Evolutionary conservation across 2,888 invertebrate genomes (phyloP).

Genomic region (Muscina levida): DNA sequence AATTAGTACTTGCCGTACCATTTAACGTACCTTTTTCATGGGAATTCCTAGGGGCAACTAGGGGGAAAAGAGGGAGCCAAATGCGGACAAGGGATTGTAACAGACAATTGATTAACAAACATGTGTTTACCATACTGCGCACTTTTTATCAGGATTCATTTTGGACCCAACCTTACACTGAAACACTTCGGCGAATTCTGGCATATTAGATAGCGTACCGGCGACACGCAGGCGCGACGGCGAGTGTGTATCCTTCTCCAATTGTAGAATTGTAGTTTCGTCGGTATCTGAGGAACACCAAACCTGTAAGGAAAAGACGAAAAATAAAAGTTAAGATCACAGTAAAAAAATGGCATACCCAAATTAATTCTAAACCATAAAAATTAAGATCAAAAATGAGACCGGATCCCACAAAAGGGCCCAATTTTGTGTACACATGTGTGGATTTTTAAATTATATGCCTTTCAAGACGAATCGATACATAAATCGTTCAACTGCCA

Average conservation of each 20-base stretch:
- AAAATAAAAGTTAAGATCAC: too few species aligned
- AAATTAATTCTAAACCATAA: too few species aligned
- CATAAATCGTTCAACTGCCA: too few species aligned
- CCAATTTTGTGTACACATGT: too few species aligned
- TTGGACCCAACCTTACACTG: conserved; percentile 86
- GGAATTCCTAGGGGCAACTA: conserved; percentile 1
- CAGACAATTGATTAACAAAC: neutral
- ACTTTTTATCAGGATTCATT: conserved; percentile 93
- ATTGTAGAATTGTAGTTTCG: conserved; percentile 90
- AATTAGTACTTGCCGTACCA: conserved; percentile 10
- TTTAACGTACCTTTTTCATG: conserved; percentile 35
- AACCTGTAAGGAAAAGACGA: conserved; percentile 81
- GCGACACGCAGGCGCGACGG: conserved; percentile 92
- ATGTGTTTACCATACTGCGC: conserved; percentile 90
- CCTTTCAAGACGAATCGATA: too few species aligned
- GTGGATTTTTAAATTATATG: too few species aligned
- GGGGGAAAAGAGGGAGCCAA: too few species aligned
- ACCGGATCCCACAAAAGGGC: too few species aligned
- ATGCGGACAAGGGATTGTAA: too few species aligned
- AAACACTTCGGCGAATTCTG: conserved; percentile 90
- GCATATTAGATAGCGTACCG: conserved; percentile 91
- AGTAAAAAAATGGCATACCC: too few species aligned
- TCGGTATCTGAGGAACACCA: conserved; percentile 95
- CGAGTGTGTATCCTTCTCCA: conserved; percentile 96
- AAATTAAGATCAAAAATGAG: too few species aligned